Evolutionary conservation across 2,797 vertebrate species (phyloP).

Genomic region (Esox lucius): DNA sequence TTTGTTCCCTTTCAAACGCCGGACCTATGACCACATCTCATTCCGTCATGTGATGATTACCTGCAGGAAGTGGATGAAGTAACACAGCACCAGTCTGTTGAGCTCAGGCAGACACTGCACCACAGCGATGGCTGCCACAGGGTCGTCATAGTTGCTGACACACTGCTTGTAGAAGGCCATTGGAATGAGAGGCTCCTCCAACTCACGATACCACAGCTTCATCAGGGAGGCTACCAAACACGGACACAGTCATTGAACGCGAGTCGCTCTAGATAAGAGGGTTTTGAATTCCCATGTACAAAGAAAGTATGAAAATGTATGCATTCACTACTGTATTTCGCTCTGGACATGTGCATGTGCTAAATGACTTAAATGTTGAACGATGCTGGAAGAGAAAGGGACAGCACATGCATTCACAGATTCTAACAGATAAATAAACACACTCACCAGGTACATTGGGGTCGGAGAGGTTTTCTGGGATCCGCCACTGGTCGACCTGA

Average conservation of each 20-base stretch:
- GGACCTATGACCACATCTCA: not conserved
- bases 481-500: conserved; percentile 92
- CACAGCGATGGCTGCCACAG: conserved; percentile 82
- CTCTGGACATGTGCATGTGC: too few relatives aligned
- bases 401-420: not conserved
- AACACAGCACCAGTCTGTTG: conserved; percentile 88
- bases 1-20: not conserved
- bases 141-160: conserved; percentile 87
- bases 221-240: conserved; percentile 81
- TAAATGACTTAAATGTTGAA: too few relatives aligned
- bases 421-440: not conserved
- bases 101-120: conserved; percentile 88
- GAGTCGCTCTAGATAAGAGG: too few relatives aligned
- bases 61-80: conserved; percentile 94
- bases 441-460: conserved; percentile 86
- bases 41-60: conserved; percentile 55
- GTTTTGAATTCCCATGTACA: too few relatives aligned
- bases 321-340: too few relatives aligned
- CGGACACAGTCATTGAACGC: too few relatives aligned
- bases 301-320: too few relatives aligned
- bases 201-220: conserved; percentile 92
- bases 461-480: conserved; percentile 85
- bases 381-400: not conserved
- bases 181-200: conserved; percentile 90
- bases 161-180: conserved; percentile 89